Percentiles rank a stretch among this genome's conserved stretches.
These are phyloP conservation scores for Litoditis marina DNA, from an alignment of 2,888 invertebrate species.

Conservation along the genomic window DNA sequence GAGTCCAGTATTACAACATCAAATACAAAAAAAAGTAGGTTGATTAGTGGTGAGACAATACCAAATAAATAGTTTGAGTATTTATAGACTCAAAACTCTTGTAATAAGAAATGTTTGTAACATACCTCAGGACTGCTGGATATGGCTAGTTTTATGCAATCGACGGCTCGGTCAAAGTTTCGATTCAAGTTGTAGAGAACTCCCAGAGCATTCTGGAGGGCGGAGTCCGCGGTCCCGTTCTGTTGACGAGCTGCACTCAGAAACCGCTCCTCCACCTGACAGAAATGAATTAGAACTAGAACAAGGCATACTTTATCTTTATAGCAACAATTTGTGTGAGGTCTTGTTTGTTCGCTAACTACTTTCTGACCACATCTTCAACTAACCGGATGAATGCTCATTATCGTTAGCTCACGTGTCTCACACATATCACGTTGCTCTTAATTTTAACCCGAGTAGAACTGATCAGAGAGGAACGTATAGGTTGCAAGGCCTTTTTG, in stretches of 20 bases:
- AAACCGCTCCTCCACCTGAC: constrained; percentile 53
- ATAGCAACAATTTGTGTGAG: not conserved
- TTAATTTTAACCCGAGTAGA: no score
- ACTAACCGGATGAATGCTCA: no score
- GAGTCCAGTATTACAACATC: not conserved
- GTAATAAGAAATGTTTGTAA: no score
- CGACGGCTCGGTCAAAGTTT: constrained; percentile 91
- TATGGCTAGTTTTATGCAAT: constrained; percentile 87
- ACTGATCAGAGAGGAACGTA: no score
- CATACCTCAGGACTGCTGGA: constrained; percentile 69
- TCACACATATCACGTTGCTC: no score
- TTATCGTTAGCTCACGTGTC: no score
- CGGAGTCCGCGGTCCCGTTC: constrained; percentile 42
- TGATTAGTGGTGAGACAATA: not conserved
- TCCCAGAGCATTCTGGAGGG: constrained; percentile 70
- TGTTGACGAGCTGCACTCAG: constrained; percentile 44
- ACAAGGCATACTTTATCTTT: no score
- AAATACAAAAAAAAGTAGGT: not conserved
- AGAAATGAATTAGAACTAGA: not conserved
- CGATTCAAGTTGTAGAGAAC: constrained; percentile 89
- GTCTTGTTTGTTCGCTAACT: no score
- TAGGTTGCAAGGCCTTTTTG: no score
- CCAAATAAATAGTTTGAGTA: no score
- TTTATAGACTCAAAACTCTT: no score
- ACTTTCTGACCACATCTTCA: no score